Conservation (phyloP, 2,888 invertebrate species). For the Orchestes rusci region DNA sequence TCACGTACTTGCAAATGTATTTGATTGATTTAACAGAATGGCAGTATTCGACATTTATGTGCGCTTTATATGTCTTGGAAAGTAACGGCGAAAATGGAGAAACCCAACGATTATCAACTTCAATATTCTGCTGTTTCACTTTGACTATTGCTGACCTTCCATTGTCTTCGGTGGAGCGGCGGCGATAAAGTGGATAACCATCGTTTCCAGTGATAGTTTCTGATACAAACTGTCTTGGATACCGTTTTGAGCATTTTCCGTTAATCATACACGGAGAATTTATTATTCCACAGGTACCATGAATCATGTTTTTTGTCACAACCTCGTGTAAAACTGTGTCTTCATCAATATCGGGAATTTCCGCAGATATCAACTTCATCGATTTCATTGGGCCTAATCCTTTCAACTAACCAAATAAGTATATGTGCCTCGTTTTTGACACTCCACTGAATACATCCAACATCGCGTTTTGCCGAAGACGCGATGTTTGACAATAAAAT, state of each 20-base stretch:
- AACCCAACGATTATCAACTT: slow-evolving; percentile 20
- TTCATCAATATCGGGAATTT: slow-evolving; percentile 1
- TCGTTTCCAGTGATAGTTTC: slow-evolving; percentile 32
- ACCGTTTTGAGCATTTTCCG: slow-evolving; percentile 34
- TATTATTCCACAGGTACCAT: slow-evolving; percentile 41
- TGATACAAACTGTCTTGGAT: slow-evolving; percentile 29
- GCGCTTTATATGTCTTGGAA: slow-evolving; percentile 30
- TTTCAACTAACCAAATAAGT: slow-evolving; percentile 1
- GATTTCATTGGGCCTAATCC: slow-evolving; percentile 3
- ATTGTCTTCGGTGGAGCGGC: slow-evolving; percentile 22
- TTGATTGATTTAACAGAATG: slow-evolving; percentile 38
- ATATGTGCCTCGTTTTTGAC: slow-evolving; percentile 3
- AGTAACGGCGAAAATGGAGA: slow-evolving; percentile 36
- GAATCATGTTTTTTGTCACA: slow-evolving; percentile 36
- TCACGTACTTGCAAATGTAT: slow-evolving; percentile 38
- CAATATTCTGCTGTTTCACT: slow-evolving; percentile 4
- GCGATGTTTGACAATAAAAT: slow-evolving; percentile 2
- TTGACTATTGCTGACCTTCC: slow-evolving; percentile 7
- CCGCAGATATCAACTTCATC: slow-evolving; percentile 5
- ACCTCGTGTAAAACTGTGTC: slow-evolving; percentile 3
- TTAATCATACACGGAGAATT: slow-evolving; percentile 40
- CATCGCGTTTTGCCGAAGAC: slow-evolving; percentile 28
- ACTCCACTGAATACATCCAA: slow-evolving; percentile 3
- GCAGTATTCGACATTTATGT: slow-evolving; percentile 38
- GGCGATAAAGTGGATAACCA: slow-evolving; percentile 35